Percentiles rank a stretch among this genome's conserved stretches.
phyloP scores from a whole-genome alignment of 1,140 invertebrate species.

The Pseudomyrmex pallidus region DNA sequence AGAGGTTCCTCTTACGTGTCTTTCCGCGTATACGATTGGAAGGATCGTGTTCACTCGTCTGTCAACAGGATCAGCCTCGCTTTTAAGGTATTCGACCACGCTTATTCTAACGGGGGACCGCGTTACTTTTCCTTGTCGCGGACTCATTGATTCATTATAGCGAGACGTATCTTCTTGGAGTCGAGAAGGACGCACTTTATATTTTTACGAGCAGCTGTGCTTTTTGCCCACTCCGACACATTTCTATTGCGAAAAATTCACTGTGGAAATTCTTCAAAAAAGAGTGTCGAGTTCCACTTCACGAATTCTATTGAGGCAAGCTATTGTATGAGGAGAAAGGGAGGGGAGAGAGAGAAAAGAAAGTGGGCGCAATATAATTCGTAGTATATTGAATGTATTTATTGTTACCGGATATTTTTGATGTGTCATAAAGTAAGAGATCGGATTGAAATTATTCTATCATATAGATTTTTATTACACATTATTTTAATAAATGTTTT shows the following conservation, averaged over 20 bases:
- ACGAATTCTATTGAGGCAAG: neutral
- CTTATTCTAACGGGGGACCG: conserved; percentile 25
- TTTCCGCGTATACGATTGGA: conserved; percentile 96
- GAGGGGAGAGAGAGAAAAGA: too few species aligned
- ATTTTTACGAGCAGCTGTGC: conserved; percentile 34
- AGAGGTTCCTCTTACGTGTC: conserved; percentile 96
- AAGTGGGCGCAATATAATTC: conserved; percentile 26
- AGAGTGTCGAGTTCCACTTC: conserved; percentile 26
- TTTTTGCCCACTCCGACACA: neutral
- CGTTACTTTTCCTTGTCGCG: conserved; percentile 4
- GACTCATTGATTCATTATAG: conserved; percentile 51
- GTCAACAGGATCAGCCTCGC: conserved; percentile 94
- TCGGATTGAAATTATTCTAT: neutral
- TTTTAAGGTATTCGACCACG: conserved; percentile 89
- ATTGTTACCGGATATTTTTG: conserved; percentile 1
- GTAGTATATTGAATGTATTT: neutral
- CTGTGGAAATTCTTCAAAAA: conserved; percentile 4
- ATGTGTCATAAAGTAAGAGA: neutral
- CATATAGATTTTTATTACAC: neutral
- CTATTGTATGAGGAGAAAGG: neutral
- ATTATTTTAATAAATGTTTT: neutral
- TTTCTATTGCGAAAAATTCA: conserved; percentile 32
- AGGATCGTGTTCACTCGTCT: conserved; percentile 94
- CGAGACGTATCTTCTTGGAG: conserved; percentile 26
- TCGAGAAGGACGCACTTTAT: conserved; percentile 15